A percentile compares a stretch with the other conserved stretches of the same genome.
phyloP scores from a whole-genome alignment of 2,113 vertebrate genomes.

The Dipodomys merriami region DNA sequence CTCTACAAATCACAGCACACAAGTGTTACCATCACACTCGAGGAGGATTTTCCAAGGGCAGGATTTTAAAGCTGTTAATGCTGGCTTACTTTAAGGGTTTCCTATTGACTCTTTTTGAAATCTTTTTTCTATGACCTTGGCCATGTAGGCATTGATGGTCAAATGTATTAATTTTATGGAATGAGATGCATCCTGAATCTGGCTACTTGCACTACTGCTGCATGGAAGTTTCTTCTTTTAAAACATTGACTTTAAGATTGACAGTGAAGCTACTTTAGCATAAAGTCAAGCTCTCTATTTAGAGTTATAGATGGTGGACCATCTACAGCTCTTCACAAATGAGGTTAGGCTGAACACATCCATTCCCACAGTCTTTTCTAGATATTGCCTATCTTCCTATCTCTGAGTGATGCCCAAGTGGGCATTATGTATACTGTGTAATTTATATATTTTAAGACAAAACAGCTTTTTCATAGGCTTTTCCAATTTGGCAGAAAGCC shows the following conservation, averaged over 20 bases:
- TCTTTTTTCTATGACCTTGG: background rate
- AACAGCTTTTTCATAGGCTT: background rate
- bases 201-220: background rate
- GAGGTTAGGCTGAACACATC: background rate
- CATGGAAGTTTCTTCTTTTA: background rate
- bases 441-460: background rate
- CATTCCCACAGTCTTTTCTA: background rate
- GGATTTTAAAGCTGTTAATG: background rate
- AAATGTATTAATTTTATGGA: background rate
- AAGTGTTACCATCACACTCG: background rate
- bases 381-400: background rate
- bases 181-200: background rate
- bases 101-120: background rate
- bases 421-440: background rate
- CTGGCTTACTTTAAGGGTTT: constrained; percentile 2
- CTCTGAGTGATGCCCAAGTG: background rate
- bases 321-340: too few relatives aligned
- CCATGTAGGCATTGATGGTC: background rate
- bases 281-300: too few relatives aligned
- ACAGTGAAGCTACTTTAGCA: background rate
- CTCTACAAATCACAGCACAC: background rate
- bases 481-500: background rate
- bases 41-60: background rate
- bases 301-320: too few relatives aligned
- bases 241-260: background rate